phyloP scores from a whole-genome alignment of 2,113 vertebrate genomes.

The Bothrops jararaca region DNA sequence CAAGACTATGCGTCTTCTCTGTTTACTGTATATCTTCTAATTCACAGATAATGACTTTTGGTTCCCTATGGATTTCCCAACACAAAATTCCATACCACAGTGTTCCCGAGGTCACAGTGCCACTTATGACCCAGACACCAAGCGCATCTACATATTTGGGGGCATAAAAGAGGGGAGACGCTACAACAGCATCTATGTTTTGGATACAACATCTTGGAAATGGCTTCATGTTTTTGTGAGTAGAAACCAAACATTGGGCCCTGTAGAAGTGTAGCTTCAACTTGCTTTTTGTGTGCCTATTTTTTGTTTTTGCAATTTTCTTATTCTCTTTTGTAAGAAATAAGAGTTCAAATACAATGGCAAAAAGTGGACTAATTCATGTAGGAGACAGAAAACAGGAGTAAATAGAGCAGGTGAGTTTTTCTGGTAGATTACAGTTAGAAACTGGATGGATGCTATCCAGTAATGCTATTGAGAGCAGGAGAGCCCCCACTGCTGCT shows the following conservation, averaged over 20 bases:
- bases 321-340: not conserved
- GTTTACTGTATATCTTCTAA: not conserved
- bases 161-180: conserved; percentile 74
- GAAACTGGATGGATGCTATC: not conserved
- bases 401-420: not conserved
- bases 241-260: conserved; percentile 29
- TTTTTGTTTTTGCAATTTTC: not conserved
- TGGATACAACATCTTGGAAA: conserved; percentile 84
- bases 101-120: conserved; percentile 79
- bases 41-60: conserved; percentile 81
- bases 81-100: conserved; percentile 54
- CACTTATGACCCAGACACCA: conserved; percentile 82
- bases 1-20: not conserved
- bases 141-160: conserved; percentile 80
- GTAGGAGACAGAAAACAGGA: not conserved
- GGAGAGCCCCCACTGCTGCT: not conserved
- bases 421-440: not conserved
- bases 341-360: not conserved
- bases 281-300: not conserved
- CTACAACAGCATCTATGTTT: conserved; percentile 74
- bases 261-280: not conserved
- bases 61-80: conserved; percentile 76
- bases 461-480: not conserved
- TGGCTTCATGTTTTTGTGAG: conserved; percentile 81
- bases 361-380: not conserved